Base-by-base conservation (phyloP, 1,140 invertebrate species). In the Micrasema longulum region DNA sequence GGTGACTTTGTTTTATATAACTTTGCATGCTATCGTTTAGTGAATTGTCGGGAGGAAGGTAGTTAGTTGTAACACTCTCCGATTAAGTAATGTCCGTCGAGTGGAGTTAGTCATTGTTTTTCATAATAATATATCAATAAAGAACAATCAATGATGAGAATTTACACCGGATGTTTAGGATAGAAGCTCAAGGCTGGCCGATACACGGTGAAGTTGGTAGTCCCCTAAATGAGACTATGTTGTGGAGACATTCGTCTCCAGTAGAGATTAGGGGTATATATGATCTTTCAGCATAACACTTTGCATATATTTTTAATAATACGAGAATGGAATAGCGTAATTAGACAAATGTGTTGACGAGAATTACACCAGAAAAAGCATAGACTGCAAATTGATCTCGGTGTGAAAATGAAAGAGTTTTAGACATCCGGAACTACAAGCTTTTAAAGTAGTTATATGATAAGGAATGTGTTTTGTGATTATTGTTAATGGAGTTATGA, bases 141-240 rank as follows among this genome's bases (percentile, higher is more conserved):
- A 45, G 74, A 72, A 75, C 70, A 75, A 75, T 75, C 73, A 75
- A 69, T 65, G 57, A 71, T 75, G 69, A 72, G 66, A 66, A 69
- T 75, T 72, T 75, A 75, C 74, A 75, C 70, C 72, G 69, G 41
- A 75, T 75, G 74, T 75, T 65, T 75, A 75, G 73, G 35, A 64
- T 31, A 75, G 68, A 66, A 50, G 50, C 31, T 69, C 60, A 69
- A 48, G 65, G 48, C n/a, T 43, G 74, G 74, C 70, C 74, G 70
- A 4, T 47, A 4, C 43, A 2, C 43, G 43, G n/a, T 4, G 18
- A 18, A 4, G 3, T 31, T 31, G 26, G 26, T 31, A 31, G 26
- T 31, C 26, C 26, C 2, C 26, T 7, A 2, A 7, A 31, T 2
- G 2, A 7, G 26, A 31, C 3, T 2, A 31, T 31, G 26, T 31